Conservation (phyloP, 2,113 vertebrate genomes). For the Cryptoleucopteryx plumbea region DNA sequence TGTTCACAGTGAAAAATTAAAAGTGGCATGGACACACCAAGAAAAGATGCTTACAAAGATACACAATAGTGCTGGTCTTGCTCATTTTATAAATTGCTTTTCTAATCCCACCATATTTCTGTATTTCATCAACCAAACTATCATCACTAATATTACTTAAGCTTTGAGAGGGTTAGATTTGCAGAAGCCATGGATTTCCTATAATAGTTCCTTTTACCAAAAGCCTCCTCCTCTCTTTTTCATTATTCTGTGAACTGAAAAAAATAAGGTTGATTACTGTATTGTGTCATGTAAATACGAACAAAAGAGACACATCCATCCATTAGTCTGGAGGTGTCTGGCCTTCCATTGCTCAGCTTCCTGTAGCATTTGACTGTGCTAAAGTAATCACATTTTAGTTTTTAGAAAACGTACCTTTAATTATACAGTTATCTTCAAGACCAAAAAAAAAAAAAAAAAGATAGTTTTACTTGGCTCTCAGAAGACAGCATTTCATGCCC, state of each 20-base stretch:
- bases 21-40: not conserved
- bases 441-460: not conserved
- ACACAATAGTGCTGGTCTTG: not conserved
- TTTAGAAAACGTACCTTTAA: not conserved
- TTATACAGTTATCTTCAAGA: conserved; percentile 42
- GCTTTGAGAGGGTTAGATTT: not conserved
- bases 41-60: not conserved
- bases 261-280: not conserved
- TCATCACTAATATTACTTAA: not conserved
- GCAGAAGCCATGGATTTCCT: conserved; percentile 1
- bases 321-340: not conserved
- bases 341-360: not conserved
- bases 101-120: not conserved
- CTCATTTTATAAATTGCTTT: not conserved
- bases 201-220: not conserved
- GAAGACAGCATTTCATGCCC: conserved; percentile 41
- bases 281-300: not conserved
- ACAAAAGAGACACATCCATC: conserved; percentile 18
- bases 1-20: not conserved
- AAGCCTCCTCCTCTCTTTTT: not conserved
- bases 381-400: not conserved
- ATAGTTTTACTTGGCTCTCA: conserved; percentile 42
- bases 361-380: not conserved
- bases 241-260: not conserved
- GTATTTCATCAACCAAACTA: not conserved